phyloP scores from a whole-genome alignment of 2,797 vertebrate species.

The Halcyon leucocephala region DNA sequence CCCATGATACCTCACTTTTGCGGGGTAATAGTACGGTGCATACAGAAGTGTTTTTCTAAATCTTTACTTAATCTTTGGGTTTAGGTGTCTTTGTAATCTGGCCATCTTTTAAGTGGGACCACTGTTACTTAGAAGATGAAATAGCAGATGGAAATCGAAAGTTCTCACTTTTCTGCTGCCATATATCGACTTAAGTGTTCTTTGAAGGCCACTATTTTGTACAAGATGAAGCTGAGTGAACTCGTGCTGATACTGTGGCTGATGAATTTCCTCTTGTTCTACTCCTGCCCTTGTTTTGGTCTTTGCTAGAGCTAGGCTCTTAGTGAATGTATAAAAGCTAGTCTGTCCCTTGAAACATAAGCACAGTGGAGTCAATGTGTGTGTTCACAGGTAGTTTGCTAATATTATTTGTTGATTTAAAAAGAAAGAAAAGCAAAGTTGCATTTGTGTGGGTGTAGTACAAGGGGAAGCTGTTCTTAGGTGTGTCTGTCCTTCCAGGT shows the following conservation, averaged over 20 bases:
- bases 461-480: neutral
- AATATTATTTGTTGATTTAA: neutral
- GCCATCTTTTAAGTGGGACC: neutral
- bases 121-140: neutral
- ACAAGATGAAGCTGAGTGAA: neutral
- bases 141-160: neutral
- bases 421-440: neutral
- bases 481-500: neutral
- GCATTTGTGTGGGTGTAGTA: neutral
- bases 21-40: rapidly evolving
- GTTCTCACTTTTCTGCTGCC: neutral
- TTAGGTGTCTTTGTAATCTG: neutral
- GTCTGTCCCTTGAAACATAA: neutral
- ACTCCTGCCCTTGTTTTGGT: neutral
- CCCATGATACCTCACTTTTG: neutral
- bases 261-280: neutral
- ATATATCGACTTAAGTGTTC: neutral
- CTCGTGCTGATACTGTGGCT: neutral
- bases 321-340: neutral
- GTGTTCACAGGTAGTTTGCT: neutral
- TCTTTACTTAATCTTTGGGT: neutral
- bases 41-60: neutral
- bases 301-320: neutral
- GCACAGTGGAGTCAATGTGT: neutral
- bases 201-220: neutral